Conservation (phyloP, 2,888 invertebrate species). For the Branchinecta sandiegonensis region DNA sequence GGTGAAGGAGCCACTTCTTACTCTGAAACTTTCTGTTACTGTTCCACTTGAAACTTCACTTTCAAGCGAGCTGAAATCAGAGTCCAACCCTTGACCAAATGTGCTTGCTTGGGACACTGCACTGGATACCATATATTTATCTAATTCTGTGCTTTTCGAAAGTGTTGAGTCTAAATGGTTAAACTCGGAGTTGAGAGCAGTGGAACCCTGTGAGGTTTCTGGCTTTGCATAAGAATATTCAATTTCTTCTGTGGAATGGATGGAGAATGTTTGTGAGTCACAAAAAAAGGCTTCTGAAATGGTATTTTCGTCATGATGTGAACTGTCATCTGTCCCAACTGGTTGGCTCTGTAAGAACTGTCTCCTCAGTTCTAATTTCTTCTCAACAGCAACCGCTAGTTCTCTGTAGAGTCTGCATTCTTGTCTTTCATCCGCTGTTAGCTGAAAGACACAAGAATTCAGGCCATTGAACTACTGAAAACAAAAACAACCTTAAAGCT, state of each 20-base stretch:
- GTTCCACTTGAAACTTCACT: not conserved
- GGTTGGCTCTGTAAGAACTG: not conserved
- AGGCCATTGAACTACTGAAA: no score
- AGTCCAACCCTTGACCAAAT: not conserved
- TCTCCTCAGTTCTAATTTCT: not conserved
- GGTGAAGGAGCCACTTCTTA: not conserved
- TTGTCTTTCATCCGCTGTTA: not conserved
- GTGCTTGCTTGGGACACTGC: not conserved
- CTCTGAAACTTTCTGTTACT: not conserved
- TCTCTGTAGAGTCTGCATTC: slow-evolving; percentile 3
- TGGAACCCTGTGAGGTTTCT: no score
- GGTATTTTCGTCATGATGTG: no score
- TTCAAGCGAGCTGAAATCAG: not conserved
- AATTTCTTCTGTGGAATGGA: no score
- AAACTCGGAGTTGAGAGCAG: no score
- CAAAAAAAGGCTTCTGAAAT: no score
- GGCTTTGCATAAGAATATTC: no score
- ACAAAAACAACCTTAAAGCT: no score
- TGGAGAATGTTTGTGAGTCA: no score
- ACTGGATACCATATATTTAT: slow-evolving; percentile 1
- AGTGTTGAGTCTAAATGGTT: no score
- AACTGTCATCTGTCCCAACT: no score
- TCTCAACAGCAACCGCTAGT: slow-evolving; percentile 5
- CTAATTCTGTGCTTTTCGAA: not conserved
- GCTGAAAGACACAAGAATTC: not conserved